Conservation (phyloP, 1,140 invertebrate genomes). For the Copidosoma floridanum region DNA sequence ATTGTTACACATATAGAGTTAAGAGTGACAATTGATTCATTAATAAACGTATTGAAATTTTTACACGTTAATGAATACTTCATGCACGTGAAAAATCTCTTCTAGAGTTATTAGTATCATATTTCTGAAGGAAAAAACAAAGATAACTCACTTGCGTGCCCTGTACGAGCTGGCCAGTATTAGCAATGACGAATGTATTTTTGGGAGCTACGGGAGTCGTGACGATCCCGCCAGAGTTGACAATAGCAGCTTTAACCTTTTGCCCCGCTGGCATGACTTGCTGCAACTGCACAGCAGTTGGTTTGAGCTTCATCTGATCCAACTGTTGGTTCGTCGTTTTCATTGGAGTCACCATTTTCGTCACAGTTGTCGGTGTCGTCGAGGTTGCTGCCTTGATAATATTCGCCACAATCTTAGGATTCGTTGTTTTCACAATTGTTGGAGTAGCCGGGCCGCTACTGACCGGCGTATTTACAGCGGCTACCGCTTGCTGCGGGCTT, state of each 20-base stretch:
- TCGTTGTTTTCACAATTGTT: conserved; percentile 31
- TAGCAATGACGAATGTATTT: conserved; percentile 47
- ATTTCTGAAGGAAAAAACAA: too few relatives aligned
- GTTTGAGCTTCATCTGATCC: conserved; percentile 25
- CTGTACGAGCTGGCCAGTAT: conserved; percentile 48
- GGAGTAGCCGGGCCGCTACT: conserved; percentile 25
- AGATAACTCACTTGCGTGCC: conserved; percentile 42
- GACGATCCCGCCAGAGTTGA: conserved; percentile 15
- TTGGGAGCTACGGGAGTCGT: conserved; percentile 35
- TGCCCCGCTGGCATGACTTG: conserved; percentile 39
- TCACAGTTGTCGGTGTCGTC: conserved; percentile 28
- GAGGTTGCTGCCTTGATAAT: conserved; percentile 27
- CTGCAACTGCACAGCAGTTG: conserved; percentile 40
- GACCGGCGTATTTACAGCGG: conserved; percentile 31
- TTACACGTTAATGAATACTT: too few relatives aligned
- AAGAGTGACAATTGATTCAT: too few relatives aligned
- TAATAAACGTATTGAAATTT: too few relatives aligned
- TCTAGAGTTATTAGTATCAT: too few relatives aligned
- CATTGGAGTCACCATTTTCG: conserved; percentile 37
- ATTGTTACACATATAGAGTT: background rate
- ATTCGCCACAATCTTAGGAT: conserved; percentile 27
- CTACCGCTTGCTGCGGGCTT: conserved; percentile 26
- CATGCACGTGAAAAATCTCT: too few relatives aligned
- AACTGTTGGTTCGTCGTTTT: conserved; percentile 29
- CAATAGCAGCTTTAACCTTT: conserved; percentile 36